Base-by-base conservation (phyloP, 2,113 vertebrate species). In the Passer montanus region DNA sequence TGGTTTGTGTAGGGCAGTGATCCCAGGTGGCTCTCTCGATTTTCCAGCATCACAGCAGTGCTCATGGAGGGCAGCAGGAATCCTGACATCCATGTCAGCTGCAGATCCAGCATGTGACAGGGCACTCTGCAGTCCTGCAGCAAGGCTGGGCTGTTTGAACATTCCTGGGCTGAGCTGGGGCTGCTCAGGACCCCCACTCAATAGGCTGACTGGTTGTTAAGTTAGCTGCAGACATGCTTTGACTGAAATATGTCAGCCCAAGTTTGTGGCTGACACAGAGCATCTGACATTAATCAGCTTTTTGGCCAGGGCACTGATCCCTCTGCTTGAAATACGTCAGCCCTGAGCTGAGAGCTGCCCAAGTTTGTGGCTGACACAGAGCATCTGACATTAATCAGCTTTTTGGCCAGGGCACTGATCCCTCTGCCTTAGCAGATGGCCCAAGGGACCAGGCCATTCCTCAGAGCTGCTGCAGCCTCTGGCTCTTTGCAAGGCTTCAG, bases 181-280 rank as follows among this genome's bases (percentile, higher is more conserved):
- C 68, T 87, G 89, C 87, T 90, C 67, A 74, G 75, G 0, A 0
- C 70, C 47, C 62, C 26, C 50, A 21, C 60, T 49, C 33, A 23
- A 31, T 31, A 53, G 87, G 66, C 86, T 95, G 87, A 20, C 75
- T 87, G 53, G n/a, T 70, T 90, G 60, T 63, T 78, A 46, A 53
- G 58, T 58, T 90, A 93, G 90, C 84, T 80, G 79, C 72, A 84
- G 93, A 75, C 49, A 43, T 7, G 64, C 82, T 90, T 67, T 95
- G 97, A 95, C 68, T 95, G 97, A 97, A 96, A 83, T 47, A 13
- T 81, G 91, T 90, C 89, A 55, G 53, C 53, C 31, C 7, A 24
- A 35, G 84, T 23, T 7, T n/a, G 62, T 33, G 58, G 90, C 35
- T 84, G 87, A 56, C 75, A 47, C 26, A 46, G 47, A 87, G 53